Percentiles rank a stretch among this genome's conserved stretches.
Conservation (phyloP, 2,888 invertebrate genomes). For the Muschampia staudingeri region DNA sequence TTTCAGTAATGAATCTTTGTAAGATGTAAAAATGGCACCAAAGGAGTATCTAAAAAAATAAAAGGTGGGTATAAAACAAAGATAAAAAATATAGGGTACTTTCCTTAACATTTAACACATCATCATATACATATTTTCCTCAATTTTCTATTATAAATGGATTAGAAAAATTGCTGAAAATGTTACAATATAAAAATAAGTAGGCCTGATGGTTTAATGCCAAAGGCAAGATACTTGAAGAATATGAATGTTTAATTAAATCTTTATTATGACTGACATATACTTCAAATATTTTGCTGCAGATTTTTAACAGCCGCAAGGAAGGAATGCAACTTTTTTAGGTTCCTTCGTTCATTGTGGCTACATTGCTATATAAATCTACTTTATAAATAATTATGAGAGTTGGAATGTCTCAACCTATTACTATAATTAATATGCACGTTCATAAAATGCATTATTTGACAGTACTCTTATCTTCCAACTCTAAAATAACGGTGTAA, state of each 20-base stretch:
- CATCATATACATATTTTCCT: neutral
- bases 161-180: neutral
- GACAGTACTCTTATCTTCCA: constrained; percentile 16
- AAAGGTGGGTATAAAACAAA: constrained; percentile 79
- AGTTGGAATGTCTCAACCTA: constrained; percentile 54
- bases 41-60: constrained; percentile 65
- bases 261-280: neutral
- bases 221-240: neutral
- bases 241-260: neutral
- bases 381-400: neutral
- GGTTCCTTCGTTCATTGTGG: neutral
- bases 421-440: constrained; percentile 21
- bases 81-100: constrained; percentile 69
- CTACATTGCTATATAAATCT: neutral
- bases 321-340: neutral
- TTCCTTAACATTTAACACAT: constrained; percentile 43
- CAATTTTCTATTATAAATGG: neutral
- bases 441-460: constrained; percentile 21
- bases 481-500: neutral
- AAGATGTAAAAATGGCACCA: constrained; percentile 78
- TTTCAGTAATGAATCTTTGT: constrained; percentile 19
- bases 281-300: constrained; percentile 10
- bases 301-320: neutral
- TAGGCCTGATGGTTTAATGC: neutral
- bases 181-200: constrained; percentile 12